Conservation (phyloP, 2,888 invertebrate species). For the Platypus cylindrus region DNA sequence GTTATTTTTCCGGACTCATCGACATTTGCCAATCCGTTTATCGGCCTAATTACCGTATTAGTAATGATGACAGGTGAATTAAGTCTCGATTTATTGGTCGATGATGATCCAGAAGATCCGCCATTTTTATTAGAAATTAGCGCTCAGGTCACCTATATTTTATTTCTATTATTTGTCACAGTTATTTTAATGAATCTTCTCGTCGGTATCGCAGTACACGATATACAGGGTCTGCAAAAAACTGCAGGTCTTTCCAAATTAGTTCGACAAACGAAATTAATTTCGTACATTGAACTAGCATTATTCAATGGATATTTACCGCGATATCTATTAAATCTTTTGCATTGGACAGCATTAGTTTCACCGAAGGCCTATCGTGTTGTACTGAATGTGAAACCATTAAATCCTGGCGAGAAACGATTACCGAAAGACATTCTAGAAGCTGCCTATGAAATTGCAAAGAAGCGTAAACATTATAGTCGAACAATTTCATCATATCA, state of each 20-base stretch:
- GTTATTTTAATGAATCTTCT: conserved; percentile 76
- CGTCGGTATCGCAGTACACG: conserved; percentile 79
- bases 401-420: conserved; percentile 72
- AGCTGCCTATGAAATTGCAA: conserved; percentile 70
- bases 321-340: conserved; percentile 55
- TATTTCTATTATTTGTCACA: conserved; percentile 71
- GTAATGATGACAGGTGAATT: conserved; percentile 86
- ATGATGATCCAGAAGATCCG: conserved; percentile 63
- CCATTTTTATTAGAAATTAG: conserved; percentile 66
- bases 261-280: conserved; percentile 75
- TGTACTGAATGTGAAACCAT: conserved; percentile 68
- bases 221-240: conserved; percentile 74
- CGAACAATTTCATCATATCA: conserved; percentile 54
- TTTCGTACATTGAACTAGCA: conserved; percentile 73
- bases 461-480: conserved; percentile 56
- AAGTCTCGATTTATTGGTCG: conserved; percentile 61
- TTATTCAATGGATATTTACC: conserved; percentile 69
- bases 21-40: conserved; percentile 71
- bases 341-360: conserved; percentile 67
- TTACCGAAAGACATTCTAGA: conserved; percentile 67
- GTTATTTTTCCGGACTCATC: conserved; percentile 75
- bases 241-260: conserved; percentile 74
- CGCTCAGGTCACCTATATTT: conserved; percentile 68
- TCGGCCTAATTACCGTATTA: conserved; percentile 70
- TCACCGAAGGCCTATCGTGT: conserved; percentile 73